These are phyloP conservation scores for Rhagonycha lutea DNA, from an alignment of 2,888 invertebrate genomes.

Conservation along the genomic window DNA sequence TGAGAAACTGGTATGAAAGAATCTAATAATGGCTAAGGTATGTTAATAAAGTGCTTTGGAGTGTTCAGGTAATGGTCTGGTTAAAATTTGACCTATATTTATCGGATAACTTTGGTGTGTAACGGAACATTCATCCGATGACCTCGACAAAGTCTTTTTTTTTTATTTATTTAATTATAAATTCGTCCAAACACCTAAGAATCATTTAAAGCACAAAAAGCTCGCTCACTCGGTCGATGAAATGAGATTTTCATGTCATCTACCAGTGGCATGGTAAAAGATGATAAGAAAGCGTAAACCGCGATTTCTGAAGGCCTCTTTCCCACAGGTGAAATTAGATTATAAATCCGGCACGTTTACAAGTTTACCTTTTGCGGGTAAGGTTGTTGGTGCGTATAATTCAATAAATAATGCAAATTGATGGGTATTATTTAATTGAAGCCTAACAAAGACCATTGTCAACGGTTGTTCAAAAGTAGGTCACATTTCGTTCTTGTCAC, in stretches of 20 bases:
- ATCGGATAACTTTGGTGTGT: neutral
- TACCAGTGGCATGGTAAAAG: slow-evolving; percentile 6
- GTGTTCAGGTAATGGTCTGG: neutral
- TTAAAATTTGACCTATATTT: neutral
- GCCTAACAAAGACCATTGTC: slow-evolving; percentile 3
- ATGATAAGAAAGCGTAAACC: slow-evolving; percentile 12
- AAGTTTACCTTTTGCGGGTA: neutral
- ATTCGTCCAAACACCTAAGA: neutral
- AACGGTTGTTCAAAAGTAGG: slow-evolving; percentile 11
- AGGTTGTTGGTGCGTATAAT: neutral
- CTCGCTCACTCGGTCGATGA: slow-evolving; percentile 6
- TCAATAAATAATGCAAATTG: neutral
- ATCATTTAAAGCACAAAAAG: neutral
- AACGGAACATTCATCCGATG: neutral
- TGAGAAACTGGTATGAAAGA: neutral
- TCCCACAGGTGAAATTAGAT: slow-evolving; percentile 2
- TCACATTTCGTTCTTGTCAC: slow-evolving; percentile 16
- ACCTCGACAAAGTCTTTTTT: neutral
- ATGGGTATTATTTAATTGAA: neutral
- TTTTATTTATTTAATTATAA: slow-evolving; percentile 4
- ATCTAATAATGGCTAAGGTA: too few relatives aligned
- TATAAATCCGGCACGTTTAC: neutral
- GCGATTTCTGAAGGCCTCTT: neutral
- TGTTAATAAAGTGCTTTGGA: neutral
- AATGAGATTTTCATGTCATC: slow-evolving; percentile 12